Evolutionary conservation across 92 coral and sea anemone genomes (phyloP).

Genomic region (Actinernus sp.): DNA sequence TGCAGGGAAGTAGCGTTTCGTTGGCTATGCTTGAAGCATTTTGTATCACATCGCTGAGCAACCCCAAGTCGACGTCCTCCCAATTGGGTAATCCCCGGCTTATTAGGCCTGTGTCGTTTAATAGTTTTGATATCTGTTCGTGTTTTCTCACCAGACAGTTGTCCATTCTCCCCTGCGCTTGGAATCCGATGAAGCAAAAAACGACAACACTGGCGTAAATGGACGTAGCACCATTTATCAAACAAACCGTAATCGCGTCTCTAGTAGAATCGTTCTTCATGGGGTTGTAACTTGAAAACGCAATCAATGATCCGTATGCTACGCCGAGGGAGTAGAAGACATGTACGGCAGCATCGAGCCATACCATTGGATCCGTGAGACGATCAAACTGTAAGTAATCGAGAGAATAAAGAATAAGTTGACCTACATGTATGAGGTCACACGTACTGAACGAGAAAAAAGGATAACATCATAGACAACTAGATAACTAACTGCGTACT

Average conservation of each 20-base stretch:
- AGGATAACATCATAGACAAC: too few relatives aligned
- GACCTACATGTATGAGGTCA: too few relatives aligned
- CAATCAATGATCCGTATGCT: slow-evolving; percentile 96
- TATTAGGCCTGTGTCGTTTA: slow-evolving; percentile 62
- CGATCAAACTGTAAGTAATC: slow-evolving; percentile 83
- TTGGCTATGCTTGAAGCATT: slow-evolving; percentile 69
- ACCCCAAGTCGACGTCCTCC: slow-evolving; percentile 39
- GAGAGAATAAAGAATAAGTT: background rate
- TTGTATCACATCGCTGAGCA: slow-evolving; percentile 25
- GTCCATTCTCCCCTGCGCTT: slow-evolving; percentile 93
- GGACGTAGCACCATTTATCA: slow-evolving; percentile 94
- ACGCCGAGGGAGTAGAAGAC: slow-evolving; percentile 98
- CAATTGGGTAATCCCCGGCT: slow-evolving; percentile 14
- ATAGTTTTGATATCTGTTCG: slow-evolving; percentile 52
- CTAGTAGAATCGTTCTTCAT: slow-evolving; percentile 94
- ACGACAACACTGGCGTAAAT: slow-evolving; percentile 99
- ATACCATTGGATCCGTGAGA: slow-evolving; percentile 88
- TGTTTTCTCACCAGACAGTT: slow-evolving; percentile 52
- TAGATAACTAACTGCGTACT: too few relatives aligned
- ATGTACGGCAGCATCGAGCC: slow-evolving; percentile 98
- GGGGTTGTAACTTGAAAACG: slow-evolving; percentile 98
- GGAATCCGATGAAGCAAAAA: slow-evolving; percentile 86
- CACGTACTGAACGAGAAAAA: too few relatives aligned
- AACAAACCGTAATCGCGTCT: slow-evolving; percentile 96
- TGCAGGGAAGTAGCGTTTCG: slow-evolving; percentile 66